Evolutionary conservation across 2,113 vertebrate species (phyloP), one percentile per base, ranked within the genome.

Genomic region (Chrysemys picta): DNA sequence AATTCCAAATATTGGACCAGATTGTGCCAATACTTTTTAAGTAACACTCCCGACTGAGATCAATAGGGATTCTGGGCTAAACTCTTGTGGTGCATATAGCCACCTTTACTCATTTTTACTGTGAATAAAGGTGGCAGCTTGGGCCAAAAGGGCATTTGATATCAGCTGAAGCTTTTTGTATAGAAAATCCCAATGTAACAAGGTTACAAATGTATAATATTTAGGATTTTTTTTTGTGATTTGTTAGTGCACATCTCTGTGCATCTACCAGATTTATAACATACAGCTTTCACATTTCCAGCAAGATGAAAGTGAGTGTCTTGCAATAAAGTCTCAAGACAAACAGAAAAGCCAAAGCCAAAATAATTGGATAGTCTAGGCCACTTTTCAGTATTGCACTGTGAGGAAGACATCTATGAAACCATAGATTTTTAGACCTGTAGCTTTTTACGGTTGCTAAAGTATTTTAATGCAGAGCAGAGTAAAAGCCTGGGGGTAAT

Each of bases 271-370:
- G 90, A 83, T 88, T 95, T 96, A 38, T 96, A 95, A 95, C 84
- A 65, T 81, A 95, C 57, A 87, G 57, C 53, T 92, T 81, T 89
- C 65, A 84, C 50, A 75, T 54, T 94, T 92, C 91, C 93, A 94
- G 85, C 53, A 85, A 88, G 82, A 84, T 2, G 7, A 94, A 91
- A 0, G 0, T 91, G 95, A 92, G 91, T 45, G 81, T 89, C 90
- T 95, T 95, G 93, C 94, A 97, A 95, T 84, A 42, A 85, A 95
- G 81, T 22, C 49, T 91, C 57, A 65, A 96, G 96, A 92, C 93
- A 96, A 97, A n/a, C n/a, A 95, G 92, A 95, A 95, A 93, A 45
- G 79, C 95, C 53, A 93, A 42, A 95, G 94, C 92, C 93, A 96
- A 92, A 96, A 94, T 96, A 91, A 87, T 88, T 62, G 85, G 83